Base-by-base conservation (phyloP, 2,888 invertebrate genomes). In the Sympetrum striolatum region DNA sequence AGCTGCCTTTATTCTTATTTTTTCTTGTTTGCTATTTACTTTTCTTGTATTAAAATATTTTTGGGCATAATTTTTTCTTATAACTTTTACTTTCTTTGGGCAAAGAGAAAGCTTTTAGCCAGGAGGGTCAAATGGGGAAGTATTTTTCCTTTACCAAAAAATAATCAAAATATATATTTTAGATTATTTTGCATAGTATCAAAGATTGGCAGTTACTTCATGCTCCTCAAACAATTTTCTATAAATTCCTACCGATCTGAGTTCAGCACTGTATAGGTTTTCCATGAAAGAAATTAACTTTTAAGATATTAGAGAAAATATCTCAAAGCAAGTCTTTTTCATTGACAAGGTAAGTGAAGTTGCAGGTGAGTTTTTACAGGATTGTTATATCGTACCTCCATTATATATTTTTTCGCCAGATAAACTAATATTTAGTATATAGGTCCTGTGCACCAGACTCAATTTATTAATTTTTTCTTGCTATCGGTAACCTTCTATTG, bases 401-500 rank as follows among this genome's bases (percentile, higher is more conserved):
- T 86, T 86, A 86, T 60, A 64, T 86, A 39, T 82, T 82, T 86
- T 86, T 86, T 86, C 60, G 86, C 86, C 86, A 86, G 86, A 86
- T 86, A 86, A 86, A 86, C 86, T 86, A 86, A 86, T 86, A 86
- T 64, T 86, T 86, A 86, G 86, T 86, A 86, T 53, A 86, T 86
- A 86, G 86, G 86, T 86, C 86, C 86, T 86, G 86, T 86, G 86
- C 86, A 86, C 86, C 86, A 86, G 58, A 86, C 86, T 86, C 86
- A 86, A 64, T 86, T 86, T 86, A 86, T 86, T 86, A 86, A 86
- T 86, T 86, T 86, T 73, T 86, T 86, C 86, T 86, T 64, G 64
- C 86, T 86, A 86, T 64, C 64, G 86, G 86, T 86, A 86, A 86
- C 86, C 58, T 86, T 86, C 86, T 86, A 86, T 86, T 86, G 86